A percentile compares a stretch with the other conserved stretches of the same genome.
These are phyloP conservation scores for Dendrocopos noguchii DNA, from an alignment of 2,113 vertebrate genomes.

Conservation along the genomic window DNA sequence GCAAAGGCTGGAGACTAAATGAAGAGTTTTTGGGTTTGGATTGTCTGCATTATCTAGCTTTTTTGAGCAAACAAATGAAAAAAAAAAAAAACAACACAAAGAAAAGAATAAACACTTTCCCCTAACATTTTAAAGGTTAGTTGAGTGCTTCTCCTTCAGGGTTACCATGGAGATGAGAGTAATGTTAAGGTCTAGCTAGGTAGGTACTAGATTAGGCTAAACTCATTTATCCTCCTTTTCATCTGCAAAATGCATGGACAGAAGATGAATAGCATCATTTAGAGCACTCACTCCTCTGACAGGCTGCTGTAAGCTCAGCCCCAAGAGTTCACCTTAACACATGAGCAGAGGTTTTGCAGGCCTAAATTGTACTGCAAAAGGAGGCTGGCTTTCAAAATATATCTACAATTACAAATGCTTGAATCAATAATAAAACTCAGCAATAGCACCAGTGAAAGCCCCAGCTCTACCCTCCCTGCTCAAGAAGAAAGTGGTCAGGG, in stretches of 20 bases:
- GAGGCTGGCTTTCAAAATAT: not conserved
- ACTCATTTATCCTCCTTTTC: constrained; percentile 11
- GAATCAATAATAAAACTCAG: not conserved
- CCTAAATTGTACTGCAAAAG: not conserved
- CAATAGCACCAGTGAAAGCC: not conserved
- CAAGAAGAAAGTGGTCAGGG: not conserved
- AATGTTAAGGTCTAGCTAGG: not conserved
- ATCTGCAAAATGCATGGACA: not conserved
- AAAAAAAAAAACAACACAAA: not conserved
- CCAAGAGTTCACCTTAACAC: not conserved
- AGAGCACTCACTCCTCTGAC: not conserved
- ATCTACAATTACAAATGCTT: not conserved
- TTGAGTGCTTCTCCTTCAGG: not conserved
- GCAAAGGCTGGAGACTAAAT: not conserved
- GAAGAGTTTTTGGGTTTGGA: not conserved
- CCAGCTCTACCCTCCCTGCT: not conserved
- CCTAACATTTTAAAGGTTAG: not conserved
- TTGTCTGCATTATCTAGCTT: not conserved
- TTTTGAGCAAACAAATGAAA: not conserved
- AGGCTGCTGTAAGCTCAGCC: not conserved
- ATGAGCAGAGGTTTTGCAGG: not conserved
- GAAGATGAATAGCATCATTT: constrained; percentile 12
- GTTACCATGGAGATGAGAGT: constrained; percentile 28
- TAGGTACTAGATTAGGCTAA: constrained; percentile 25
- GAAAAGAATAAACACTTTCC: not conserved